A percentile compares a stretch with the other conserved stretches of the same genome.
Evolutionary conservation across 2,797 vertebrate genomes (phyloP).

Genomic region (Cyprinella venusta): DNA sequence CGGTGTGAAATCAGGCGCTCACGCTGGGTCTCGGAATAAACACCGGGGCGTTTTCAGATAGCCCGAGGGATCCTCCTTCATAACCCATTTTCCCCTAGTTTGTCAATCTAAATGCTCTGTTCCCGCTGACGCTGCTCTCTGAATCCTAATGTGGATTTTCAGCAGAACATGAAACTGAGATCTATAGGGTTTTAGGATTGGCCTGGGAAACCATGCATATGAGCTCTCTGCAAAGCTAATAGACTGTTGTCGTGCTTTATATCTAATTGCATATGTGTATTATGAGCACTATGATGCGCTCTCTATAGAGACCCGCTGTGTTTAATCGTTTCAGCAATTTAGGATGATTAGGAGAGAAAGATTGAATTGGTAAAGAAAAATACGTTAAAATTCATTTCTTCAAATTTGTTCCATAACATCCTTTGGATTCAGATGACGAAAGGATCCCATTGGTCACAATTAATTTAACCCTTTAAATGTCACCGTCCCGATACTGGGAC

Average conservation of each 20-base stretch:
- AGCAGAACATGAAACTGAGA: constrained; percentile 37
- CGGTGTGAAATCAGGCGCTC: constrained; percentile 28
- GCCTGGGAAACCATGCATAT: constrained; percentile 6
- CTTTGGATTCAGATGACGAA: background rate
- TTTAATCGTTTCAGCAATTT: too few relatives aligned
- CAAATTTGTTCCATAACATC: background rate
- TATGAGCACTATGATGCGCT: constrained; percentile 11
- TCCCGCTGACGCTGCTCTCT: constrained; percentile 22
- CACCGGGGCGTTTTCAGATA: constrained; percentile 18
- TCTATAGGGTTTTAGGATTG: constrained; percentile 12
- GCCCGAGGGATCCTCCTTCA: constrained; percentile 34
- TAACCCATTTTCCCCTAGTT: constrained; percentile 33
- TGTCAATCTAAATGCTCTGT: constrained; percentile 33
- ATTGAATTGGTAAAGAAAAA: background rate
- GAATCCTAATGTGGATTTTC: constrained; percentile 28
- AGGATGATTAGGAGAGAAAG: too few relatives aligned
- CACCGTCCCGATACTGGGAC: too few relatives aligned
- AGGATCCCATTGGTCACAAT: background rate
- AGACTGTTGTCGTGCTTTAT: background rate
- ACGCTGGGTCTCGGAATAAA: background rate
- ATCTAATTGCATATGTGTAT: constrained; percentile 11
- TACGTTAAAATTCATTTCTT: background rate
- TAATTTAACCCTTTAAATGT: too few relatives aligned
- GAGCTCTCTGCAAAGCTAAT: background rate
- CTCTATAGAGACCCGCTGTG: background rate